Percentiles rank a stretch among this genome's conserved stretches.
Conservation (phyloP, 2,888 invertebrate species). For the Callosobruchus maculatus region DNA sequence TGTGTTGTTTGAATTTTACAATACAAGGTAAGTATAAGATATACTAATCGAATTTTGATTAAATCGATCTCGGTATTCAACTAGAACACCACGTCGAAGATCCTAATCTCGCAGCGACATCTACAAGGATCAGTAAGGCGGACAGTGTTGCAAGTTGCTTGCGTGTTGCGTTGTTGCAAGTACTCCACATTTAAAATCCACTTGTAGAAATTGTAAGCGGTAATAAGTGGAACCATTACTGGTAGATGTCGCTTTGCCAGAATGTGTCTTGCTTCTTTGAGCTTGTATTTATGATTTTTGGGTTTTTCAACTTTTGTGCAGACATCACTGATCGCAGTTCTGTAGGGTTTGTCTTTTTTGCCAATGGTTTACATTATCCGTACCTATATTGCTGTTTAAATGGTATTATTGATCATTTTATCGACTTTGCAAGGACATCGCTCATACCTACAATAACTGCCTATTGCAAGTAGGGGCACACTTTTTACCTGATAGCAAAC, state of each 20-base stretch:
- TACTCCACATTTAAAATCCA: background rate
- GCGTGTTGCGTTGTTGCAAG: no score
- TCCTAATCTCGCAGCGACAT: background rate
- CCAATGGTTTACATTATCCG: no score
- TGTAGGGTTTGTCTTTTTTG: no score
- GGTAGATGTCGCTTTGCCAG: background rate
- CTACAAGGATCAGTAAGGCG: background rate
- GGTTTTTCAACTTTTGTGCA: no score
- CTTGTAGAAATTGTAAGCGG: background rate
- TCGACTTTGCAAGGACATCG: no score
- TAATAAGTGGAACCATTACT: background rate
- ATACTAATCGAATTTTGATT: background rate
- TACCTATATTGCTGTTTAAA: no score
- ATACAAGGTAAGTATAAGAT: background rate
- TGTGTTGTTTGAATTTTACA: background rate
- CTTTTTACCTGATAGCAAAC: no score
- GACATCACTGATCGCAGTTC: no score
- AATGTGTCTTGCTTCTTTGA: background rate
- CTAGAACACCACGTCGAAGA: background rate
- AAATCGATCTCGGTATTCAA: background rate
- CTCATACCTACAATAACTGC: no score
- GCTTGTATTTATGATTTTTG: no score
- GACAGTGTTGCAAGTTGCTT: background rate
- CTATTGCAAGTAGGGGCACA: no score
- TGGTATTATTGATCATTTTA: no score